Evolutionary conservation across 2,888 invertebrate genomes (phyloP).

Genomic region (Orthonychiurus folsomi): DNA sequence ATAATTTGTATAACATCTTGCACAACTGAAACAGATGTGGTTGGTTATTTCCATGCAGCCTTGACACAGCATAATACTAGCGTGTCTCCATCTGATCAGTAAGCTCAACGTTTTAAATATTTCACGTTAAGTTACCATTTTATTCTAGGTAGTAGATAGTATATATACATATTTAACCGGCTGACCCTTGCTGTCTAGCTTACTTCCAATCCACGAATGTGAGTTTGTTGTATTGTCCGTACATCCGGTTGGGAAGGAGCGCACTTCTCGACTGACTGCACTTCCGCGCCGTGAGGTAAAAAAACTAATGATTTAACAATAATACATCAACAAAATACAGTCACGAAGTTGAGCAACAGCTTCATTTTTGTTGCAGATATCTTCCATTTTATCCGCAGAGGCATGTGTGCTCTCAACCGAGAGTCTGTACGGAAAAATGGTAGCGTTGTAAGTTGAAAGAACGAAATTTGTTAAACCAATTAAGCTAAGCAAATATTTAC

Average conservation of each 20-base stretch:
- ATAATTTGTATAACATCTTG: constrained; percentile 86
- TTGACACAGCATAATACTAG: constrained; percentile 70
- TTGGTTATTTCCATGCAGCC: constrained; percentile 76
- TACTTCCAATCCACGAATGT: constrained; percentile 72
- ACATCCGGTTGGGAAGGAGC: constrained; percentile 67
- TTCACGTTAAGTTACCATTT: too few relatives aligned
- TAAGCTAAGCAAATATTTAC: neutral
- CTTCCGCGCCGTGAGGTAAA: constrained; percentile 60
- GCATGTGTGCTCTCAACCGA: constrained; percentile 27
- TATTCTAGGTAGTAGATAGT: too few relatives aligned
- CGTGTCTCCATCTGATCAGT: constrained; percentile 45
- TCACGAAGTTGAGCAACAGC: neutral
- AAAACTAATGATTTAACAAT: too few relatives aligned
- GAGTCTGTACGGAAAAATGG: constrained; percentile 25
- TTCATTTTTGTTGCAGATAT: constrained; percentile 19
- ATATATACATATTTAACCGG: too few relatives aligned
- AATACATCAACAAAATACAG: neutral
- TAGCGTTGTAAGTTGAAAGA: constrained; percentile 26
- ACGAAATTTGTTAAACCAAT: neutral
- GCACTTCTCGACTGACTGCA: constrained; percentile 58
- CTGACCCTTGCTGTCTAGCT: constrained; percentile 43
- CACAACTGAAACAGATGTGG: constrained; percentile 75
- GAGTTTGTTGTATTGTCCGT: constrained; percentile 84
- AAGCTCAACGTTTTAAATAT: neutral
- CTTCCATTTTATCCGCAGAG: constrained; percentile 24